Base-by-base conservation (phyloP, 2,888 invertebrate species). In the Amorpha juglandis region DNA sequence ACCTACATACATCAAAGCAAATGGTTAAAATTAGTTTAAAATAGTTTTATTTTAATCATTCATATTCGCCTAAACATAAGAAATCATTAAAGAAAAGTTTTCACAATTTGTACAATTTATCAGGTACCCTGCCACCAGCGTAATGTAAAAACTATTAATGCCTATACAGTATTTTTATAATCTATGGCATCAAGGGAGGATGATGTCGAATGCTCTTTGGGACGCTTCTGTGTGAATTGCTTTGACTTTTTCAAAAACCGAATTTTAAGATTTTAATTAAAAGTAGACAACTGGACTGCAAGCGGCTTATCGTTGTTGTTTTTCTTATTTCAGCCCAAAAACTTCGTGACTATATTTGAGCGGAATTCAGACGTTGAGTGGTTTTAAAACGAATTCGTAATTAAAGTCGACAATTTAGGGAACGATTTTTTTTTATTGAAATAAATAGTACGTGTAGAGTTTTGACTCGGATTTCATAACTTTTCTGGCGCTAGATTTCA, bases 221-320 rank as follows among this genome's bases (percentile, higher is more conserved):
- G 42, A 14, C 42, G 12, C 58, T 19, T 19, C 12, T 42, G 2
- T 12, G 38, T 33, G 16, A 38, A 42, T 21, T 12, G 19, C 19
- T 58, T 42, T 58, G 19, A 42, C 19, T 42, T 58, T 55, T 42
- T 55, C 27, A 16, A 19, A 45, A 42, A 58, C 12, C 12, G 14
- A 42, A 58, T 58, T 58, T 16, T 42, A 42, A 19, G 58, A 58
- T 42, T 58, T 42, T 19, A 55, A 53, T 55, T 55, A 38, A 55
- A 58, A 58, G 53, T 12, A 35, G 35, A 55, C 55, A 55, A 16
- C 55, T 55, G 55, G 16, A 35, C 16, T 6, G 16, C 38, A 35
- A 55, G 35, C n/a, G 12, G 35, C 8, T 35, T 38, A 35, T 35
- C 8, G 35, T 9, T 8, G n/a, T 1, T 53, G 33, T 52, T 55